Percentiles rank a stretch among this genome's conserved stretches.
phyloP scores from a whole-genome alignment of 2,113 vertebrate genomes.

The Butorides virescens region DNA sequence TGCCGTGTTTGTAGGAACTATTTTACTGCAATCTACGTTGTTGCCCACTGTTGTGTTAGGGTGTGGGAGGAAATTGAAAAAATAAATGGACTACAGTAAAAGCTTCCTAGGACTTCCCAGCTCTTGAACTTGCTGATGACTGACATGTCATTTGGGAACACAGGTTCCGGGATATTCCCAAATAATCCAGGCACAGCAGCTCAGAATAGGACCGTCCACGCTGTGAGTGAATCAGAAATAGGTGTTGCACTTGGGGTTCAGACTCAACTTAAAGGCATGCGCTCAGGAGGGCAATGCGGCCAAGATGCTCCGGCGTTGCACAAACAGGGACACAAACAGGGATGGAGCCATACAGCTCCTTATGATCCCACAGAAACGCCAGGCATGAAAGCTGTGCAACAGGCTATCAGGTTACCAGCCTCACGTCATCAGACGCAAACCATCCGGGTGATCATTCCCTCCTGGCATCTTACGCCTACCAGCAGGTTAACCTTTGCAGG shows the following conservation, averaged over 20 bases:
- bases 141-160: neutral
- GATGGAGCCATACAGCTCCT: neutral
- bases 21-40: neutral
- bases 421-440: neutral
- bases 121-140: neutral
- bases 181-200: neutral
- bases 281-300: fast-evolving
- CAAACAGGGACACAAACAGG: neutral
- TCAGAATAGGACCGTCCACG: neutral
- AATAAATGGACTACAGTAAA: neutral
- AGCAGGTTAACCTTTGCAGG: neutral
- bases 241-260: neutral
- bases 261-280: neutral
- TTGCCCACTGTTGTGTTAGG: neutral
- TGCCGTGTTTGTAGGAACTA: neutral
- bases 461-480: neutral
- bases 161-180: neutral
- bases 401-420: neutral
- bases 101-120: neutral
- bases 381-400: neutral
- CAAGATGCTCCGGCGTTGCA: fast-evolving
- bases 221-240: neutral
- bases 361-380: neutral
- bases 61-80: neutral
- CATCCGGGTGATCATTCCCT: neutral